Percentiles rank a stretch among this genome's conserved stretches.
These are phyloP conservation scores for Phalacrocorax aristotelis DNA, from an alignment of 2,113 vertebrate genomes.

Conservation along the genomic window DNA sequence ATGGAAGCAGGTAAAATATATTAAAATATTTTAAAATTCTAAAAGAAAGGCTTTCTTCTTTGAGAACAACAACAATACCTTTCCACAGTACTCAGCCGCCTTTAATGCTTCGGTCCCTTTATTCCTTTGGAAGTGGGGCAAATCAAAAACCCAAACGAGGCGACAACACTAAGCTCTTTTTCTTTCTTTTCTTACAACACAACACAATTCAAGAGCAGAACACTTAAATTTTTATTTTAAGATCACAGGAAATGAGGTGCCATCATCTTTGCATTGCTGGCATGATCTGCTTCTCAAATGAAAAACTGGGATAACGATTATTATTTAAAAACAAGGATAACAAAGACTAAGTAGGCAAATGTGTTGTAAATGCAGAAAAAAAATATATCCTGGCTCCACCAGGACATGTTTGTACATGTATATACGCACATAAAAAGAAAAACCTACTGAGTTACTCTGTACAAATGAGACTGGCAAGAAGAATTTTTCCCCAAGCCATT, in stretches of 20 bases:
- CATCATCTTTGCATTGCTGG: neutral
- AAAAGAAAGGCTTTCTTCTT: neutral
- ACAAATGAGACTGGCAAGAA: slow-evolving; percentile 16
- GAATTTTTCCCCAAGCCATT: neutral
- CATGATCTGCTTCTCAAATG: neutral
- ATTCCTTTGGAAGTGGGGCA: neutral
- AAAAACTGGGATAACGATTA: neutral
- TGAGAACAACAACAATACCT: neutral
- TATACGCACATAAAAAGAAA: slow-evolving; percentile 2
- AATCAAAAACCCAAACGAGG: neutral
- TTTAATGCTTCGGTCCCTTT: neutral
- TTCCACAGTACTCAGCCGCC: neutral
- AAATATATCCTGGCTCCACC: neutral
- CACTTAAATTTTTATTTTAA: neutral
- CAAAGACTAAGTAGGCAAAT: neutral
- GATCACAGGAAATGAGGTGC: neutral
- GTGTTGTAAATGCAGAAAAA: neutral
- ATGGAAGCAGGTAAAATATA: neutral
- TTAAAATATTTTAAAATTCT: neutral
- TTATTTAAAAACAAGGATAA: neutral
- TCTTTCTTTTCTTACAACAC: neutral
- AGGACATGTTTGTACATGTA: neutral
- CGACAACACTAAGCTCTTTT: neutral
- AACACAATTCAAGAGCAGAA: neutral
- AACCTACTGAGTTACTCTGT: neutral